Evolutionary conservation across 2,888 invertebrate genomes (phyloP), one percentile per base, ranked within the genome.

Genomic region (Drosophila testacea): DNA sequence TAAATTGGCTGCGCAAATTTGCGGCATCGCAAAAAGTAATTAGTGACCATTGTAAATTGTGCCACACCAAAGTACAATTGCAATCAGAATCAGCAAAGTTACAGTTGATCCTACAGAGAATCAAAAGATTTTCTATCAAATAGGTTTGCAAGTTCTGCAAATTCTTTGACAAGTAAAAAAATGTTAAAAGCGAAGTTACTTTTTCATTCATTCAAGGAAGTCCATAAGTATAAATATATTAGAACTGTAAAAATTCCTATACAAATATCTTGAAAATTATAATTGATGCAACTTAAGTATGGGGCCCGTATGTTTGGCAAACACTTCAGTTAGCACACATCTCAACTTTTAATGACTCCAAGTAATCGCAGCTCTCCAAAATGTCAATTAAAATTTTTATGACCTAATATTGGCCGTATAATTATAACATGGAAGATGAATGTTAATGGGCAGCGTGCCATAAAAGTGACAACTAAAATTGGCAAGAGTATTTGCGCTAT

Each of bases 1-100:
- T 84, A 84, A 84, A 84, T 84, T 84, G 83, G 81, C 72, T 82
- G 73, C 62, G 78, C 84, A 78, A 84, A 87, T 84, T 87, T 84
- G 87, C 87, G 73, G 84, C 84, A 72, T 76, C 70, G 72, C 77
- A 80, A 82, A 71, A 71, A 87, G 82, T 84, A 84, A 84, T 84
- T 84, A 84, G 87, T 66, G 75, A 62, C 66, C 64, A 73, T 77
- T 69, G 79, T 39, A 79, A 83, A 77, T 56, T 71, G 71, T 77
- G 86, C 69, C 83, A 70, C 69, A 52, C 28, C 32, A 42, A 69
- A 55, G 39, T 52, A 34, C 11, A 61, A 51, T 28, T 44, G 30
- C 28, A 61, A 55, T 71, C 34, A 28, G 13, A 32, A 54, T 41
- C 10, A 34, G 47, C 44, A 42, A 27, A 65, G 50, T 34, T 11